Evolutionary conservation across 2,797 vertebrate genomes (phyloP).

Genomic region (Antrozous pallidus): DNA sequence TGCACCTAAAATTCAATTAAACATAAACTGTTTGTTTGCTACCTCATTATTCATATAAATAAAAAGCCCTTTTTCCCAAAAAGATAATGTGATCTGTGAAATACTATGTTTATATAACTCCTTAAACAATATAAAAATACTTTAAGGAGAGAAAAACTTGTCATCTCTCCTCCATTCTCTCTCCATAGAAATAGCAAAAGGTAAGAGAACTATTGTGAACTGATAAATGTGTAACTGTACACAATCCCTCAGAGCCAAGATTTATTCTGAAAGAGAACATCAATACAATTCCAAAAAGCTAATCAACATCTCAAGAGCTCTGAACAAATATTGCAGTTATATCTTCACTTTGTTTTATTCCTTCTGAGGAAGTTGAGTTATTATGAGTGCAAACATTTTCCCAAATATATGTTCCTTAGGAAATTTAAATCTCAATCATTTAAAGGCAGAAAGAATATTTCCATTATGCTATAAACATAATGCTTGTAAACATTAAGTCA

Average conservation of each 20-base stretch:
- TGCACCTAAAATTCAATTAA: background rate
- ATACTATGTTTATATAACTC: background rate
- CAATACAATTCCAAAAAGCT: background rate
- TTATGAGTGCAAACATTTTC: background rate
- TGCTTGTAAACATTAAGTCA: background rate
- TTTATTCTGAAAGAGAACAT: background rate
- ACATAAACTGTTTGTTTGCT: background rate
- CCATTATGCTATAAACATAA: background rate
- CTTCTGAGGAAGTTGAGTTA: background rate
- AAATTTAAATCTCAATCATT: background rate
- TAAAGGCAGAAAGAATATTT: background rate
- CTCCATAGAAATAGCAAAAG: background rate
- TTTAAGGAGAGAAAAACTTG: background rate
- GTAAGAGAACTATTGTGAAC: background rate
- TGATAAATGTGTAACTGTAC: background rate
- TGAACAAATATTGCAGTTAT: background rate
- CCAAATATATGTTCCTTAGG: background rate
- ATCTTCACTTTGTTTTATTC: background rate
- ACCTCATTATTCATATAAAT: background rate
- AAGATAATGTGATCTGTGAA: background rate
- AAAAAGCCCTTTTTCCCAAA: background rate
- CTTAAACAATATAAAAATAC: background rate
- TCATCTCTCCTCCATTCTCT: background rate
- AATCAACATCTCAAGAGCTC: background rate
- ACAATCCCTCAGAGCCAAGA: background rate